Evolutionary conservation across 2,797 vertebrate species (phyloP), one percentile per base, ranked within the genome.

Genomic region (Hippocampus kuda): DNA sequence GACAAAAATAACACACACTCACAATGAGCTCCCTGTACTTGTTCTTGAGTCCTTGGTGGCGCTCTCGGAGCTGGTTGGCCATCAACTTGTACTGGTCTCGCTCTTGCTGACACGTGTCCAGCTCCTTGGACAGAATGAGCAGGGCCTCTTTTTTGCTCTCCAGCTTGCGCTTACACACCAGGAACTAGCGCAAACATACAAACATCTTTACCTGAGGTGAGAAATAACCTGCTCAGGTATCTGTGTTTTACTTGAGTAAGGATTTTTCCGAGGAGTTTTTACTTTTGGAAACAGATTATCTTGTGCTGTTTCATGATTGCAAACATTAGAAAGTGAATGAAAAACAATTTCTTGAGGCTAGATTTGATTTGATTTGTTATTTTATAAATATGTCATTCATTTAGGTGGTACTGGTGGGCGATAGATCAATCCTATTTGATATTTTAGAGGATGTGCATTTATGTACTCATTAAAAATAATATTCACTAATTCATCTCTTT

Each of bases 111-210:
- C 95, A 97, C 15, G 91, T 93, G 76, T 97, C 96, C 86, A 99
- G 88, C 84, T 99, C 96, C 82, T 98, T 97, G 72, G 96, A 99
- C 72, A 99, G 91, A 82, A 98, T 98, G 70, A 99, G 90, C 69
- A 98, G 76, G 1, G 94, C 96, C 67, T 98, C 96, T 77, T 98
- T 99, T 81, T 98, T 99, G 79, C 96, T 98, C 80, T 98, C 95
- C 0, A 99, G 90, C 80, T 99, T 99, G 73, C 95, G 92, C 70
- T 96, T 98, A 72, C 95, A 98, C 62, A 97, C 92, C 79, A 99
- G 78, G 71, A 87, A 88, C 87, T 88, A 44, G 0, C 44, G 20
- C 3, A 76, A 64, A 68, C 22, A 51, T 8, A 5, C 6, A 71
- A 34, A 26, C 46, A 46, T 46, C 44, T 46, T 16, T 46, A 16